Evolutionary conservation across 2,113 vertebrate genomes (phyloP).

Genomic region (Lamprotornis superbus): DNA sequence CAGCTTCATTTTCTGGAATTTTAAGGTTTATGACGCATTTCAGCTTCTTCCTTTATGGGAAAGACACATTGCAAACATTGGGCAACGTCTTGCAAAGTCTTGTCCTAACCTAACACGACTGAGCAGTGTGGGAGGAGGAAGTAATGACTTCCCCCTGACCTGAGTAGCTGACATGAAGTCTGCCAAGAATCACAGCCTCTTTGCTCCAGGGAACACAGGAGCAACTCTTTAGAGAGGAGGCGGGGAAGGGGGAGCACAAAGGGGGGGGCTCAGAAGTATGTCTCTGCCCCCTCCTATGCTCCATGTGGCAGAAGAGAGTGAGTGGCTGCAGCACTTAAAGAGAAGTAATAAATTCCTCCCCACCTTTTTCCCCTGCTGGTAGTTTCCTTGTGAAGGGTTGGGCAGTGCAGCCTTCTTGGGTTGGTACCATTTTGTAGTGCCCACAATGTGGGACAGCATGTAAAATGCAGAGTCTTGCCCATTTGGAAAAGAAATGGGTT

Average conservation of each 20-base stretch:
- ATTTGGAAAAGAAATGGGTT: neutral
- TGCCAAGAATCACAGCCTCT: conserved; percentile 66
- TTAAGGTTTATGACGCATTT: conserved; percentile 25
- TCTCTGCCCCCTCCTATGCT: conserved; percentile 38
- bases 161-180: conserved; percentile 53
- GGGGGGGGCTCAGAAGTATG: neutral
- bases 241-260: neutral
- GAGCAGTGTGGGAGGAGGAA: conserved; percentile 61
- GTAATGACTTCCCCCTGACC: conserved; percentile 65
- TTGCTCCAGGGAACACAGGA: conserved; percentile 56
- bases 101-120: conserved; percentile 57
- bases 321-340: conserved; percentile 18
- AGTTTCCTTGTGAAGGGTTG: neutral
- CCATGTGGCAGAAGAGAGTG: conserved; percentile 18
- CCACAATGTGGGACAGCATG: neutral
- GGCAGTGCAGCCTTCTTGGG: neutral
- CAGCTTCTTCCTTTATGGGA: conserved; percentile 29
- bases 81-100: conserved; percentile 10
- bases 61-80: conserved; percentile 46
- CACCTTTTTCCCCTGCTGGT: neutral
- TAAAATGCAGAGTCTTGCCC: neutral
- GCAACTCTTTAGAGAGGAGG: conserved; percentile 29
- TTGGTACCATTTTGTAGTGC: neutral
- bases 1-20: neutral
- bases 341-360: conserved; percentile 27